Evolutionary conservation across 2,888 invertebrate genomes (phyloP), one percentile per base, ranked within the genome.

Genomic region (Liposcelis brunnea): DNA sequence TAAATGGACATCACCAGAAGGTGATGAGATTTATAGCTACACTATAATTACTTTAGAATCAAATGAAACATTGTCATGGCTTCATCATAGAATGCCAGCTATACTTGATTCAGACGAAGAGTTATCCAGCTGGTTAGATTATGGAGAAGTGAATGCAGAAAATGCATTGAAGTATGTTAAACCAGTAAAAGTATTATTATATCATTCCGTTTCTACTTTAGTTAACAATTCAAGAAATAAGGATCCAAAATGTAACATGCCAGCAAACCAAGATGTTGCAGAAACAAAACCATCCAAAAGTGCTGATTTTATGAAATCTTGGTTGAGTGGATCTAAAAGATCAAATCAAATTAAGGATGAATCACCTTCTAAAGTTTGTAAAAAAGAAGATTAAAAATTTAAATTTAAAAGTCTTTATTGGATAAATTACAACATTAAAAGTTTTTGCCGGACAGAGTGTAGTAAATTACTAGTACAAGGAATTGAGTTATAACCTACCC

Each of bases 81-180:
- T 86, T 43, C 86, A 86, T 63, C 75, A 83, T 55, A 70, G 86
- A 56, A 77, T 80, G 73, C 86, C 86, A 47, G 80, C 83, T n/a
- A 70, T 86, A 54, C 65, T 87, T 37, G 72, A 75, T 46, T 72
- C 69, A 31, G 73, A 79, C 33, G 66, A 76, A 54, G 71, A 77
- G 59, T 68, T 78, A 50, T 60, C 45, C 77, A 68, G 71, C 49
- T 83, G 83, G 83, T 58, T 83, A 42, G 70, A 80, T 55, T 67
- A 66, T 47, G 69, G 70, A 46, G 60, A 67, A 46, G 66, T 77
- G 1, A 57, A 67, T 19, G 59, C 68, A 45, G 61, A 61, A 43
- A 67, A 64, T 53, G 73, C 74, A 4, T 51, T 77, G n/a, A 54
- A 4, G 8, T 8, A 26, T 26, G 8, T 26, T 26, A 26, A 26